These are phyloP conservation scores for Galago senegalensis DNA, from an alignment of 2,797 vertebrate species.

Conservation along the genomic window DNA sequence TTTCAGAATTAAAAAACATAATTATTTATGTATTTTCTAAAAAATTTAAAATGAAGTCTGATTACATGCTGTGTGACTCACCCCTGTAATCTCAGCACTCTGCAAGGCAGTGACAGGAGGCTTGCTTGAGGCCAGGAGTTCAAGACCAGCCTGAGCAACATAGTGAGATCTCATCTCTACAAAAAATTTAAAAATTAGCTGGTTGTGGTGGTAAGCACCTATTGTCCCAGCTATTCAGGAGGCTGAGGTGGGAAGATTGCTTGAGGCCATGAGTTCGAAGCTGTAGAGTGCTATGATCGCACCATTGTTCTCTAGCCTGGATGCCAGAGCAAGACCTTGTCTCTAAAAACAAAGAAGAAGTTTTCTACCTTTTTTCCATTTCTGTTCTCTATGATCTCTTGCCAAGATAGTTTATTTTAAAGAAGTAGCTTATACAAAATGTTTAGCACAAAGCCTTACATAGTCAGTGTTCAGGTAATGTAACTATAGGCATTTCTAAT, in stretches of 20 bases:
- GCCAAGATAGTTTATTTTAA: conserved; percentile 30
- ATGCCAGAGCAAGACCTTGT: background rate
- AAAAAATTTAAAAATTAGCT: background rate
- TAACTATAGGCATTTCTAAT: background rate
- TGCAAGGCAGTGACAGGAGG: background rate
- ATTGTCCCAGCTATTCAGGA: background rate
- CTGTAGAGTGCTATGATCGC: background rate
- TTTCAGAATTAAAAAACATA: conserved; percentile 24
- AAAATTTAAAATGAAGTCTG: conserved; percentile 28
- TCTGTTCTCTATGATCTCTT: background rate
- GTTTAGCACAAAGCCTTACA: conserved; percentile 12
- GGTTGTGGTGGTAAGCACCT: background rate
- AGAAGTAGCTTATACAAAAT: background rate
- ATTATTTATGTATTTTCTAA: background rate
- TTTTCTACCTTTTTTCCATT: background rate
- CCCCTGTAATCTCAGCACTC: background rate
- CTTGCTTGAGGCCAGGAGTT: background rate
- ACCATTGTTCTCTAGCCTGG: background rate
- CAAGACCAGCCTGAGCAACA: background rate
- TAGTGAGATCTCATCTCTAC: background rate
- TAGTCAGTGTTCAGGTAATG: background rate
- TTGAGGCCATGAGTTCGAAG: background rate
- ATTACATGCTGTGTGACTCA: background rate
- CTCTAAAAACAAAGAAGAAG: background rate
- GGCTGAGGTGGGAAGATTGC: background rate